Evolutionary conservation across 2,888 invertebrate genomes (phyloP), one percentile per base, ranked within the genome.

Genomic region (Germaria angustata): DNA sequence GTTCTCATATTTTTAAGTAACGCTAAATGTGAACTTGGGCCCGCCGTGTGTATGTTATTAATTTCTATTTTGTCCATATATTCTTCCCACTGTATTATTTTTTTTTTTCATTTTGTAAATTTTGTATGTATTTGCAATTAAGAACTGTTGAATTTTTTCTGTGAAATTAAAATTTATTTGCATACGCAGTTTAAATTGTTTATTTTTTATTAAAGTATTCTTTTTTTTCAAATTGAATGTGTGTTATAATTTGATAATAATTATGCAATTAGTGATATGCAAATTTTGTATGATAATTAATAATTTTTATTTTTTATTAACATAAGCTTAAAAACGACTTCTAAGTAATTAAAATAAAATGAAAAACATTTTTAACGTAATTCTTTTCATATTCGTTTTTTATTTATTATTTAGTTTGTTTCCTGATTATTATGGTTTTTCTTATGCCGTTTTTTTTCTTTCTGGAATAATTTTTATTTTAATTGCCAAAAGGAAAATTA

Each of bases 201-300:
- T 53, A 36, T 57, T 49, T 46, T 55, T 32, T 24, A 55, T 34
- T 46, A 55, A 34, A 32, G 39, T 39, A 24, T 61, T 78, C 49
- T 44, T 24, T 9, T 20, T 49, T n/a, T n/a, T n/a, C n/a, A n/a
- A n/a, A n/a, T n/a, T 41, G 17, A 24, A 20, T 36, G 41, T 55
- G 24, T 68, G 55, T 73, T 61, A 68, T 53, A 44, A 63, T 59
- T 63, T 75, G 15, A 77, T 55, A 46, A 53, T 68, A 68, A 39
- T 78, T 78, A 68, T 73, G 68, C 55, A 81, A 73, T 72, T 73
- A 78, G 73, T 78, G 72, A 71, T 73, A 78, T 51, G 46, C 32
- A 65, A 57, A 34, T 61, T n/a, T 68, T 78, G 69, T 71, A 69
- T 46, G 28, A 71, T 71, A 61, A 77, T 55, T 65, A 46, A 59